These are phyloP conservation scores for Toxotes chatareus DNA, from an alignment of 2,113 vertebrate species.

Conservation along the genomic window DNA sequence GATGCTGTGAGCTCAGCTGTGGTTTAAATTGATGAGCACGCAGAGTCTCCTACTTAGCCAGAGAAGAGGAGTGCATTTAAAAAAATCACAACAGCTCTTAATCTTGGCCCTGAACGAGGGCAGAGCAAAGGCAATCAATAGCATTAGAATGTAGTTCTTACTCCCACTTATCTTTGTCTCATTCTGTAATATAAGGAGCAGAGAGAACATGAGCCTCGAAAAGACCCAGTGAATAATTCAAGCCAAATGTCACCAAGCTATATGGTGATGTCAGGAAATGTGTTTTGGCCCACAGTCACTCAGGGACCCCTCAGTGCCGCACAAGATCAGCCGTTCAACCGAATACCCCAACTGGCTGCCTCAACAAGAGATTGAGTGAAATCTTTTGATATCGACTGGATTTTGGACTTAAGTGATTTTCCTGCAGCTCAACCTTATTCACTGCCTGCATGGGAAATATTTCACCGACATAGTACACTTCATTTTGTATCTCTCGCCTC, in stretches of 20 bases:
- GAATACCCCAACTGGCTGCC: constrained; percentile 29
- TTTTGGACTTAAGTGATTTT: constrained; percentile 59
- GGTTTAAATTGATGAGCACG: constrained; percentile 67
- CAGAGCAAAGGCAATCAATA: constrained; percentile 74
- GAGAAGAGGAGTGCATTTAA: constrained; percentile 59
- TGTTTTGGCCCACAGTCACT: constrained; percentile 9
- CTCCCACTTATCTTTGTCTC: constrained; percentile 70
- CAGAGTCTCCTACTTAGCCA: constrained; percentile 53
- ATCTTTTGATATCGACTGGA: constrained; percentile 55
- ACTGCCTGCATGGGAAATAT: constrained; percentile 67
- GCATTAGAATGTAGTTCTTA: constrained; percentile 65
- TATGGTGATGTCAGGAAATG: constrained; percentile 35
- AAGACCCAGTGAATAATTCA: constrained; percentile 53
- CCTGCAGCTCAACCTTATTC: constrained; percentile 60
- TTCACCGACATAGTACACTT: constrained; percentile 76
- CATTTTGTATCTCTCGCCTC: constrained; percentile 71
- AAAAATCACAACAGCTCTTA: constrained; percentile 74
- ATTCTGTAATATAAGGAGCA: constrained; percentile 50
- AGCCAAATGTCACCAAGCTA: constrained; percentile 48
- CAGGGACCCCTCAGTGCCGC: constrained; percentile 22
- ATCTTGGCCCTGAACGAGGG: constrained; percentile 68
- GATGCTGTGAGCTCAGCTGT: constrained; percentile 49
- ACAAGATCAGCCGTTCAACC: constrained; percentile 20
- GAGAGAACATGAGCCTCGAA: constrained; percentile 27
- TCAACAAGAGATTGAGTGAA: constrained; percentile 50